A percentile compares a stretch with the other conserved stretches of the same genome.
These are phyloP conservation scores for Rosalia funebris DNA, from an alignment of 2,888 invertebrate species.

Conservation along the genomic window DNA sequence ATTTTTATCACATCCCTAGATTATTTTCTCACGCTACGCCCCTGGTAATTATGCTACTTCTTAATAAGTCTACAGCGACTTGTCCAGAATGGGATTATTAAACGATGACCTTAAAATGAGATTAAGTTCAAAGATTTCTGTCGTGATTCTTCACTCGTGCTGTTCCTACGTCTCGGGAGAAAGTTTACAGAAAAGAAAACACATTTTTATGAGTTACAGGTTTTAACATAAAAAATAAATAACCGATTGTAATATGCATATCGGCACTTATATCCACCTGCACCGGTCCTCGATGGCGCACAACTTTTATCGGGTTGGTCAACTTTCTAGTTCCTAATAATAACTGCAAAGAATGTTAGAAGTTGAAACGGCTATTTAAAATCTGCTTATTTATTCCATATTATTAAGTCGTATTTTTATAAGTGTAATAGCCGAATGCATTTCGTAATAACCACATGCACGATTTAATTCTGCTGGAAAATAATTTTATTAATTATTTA, in stretches of 20 bases:
- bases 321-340: constrained; percentile 30
- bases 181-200: not conserved
- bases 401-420: constrained; percentile 12
- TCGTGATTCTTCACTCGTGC: not conserved
- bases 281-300: not conserved
- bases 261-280: too few relatives aligned
- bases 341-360: constrained; percentile 13
- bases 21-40: too few relatives aligned
- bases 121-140: not conserved
- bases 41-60: too few relatives aligned
- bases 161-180: not conserved
- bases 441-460: constrained; percentile 18
- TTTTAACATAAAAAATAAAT: not conserved
- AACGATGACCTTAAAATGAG: too few relatives aligned
- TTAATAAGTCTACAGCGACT: too few relatives aligned
- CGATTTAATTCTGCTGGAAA: constrained; percentile 9
- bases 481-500: constrained; percentile 24
- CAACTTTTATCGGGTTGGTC: constrained; percentile 17
- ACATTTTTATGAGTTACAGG: not conserved
- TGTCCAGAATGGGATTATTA: too few relatives aligned
- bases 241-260: not conserved
- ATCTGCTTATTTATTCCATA: constrained; percentile 6
- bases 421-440: too few relatives aligned
- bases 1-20: too few relatives aligned
- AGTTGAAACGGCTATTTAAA: not conserved